Conservation (phyloP, 2,113 vertebrate species). For the Odocoileus virginianus region DNA sequence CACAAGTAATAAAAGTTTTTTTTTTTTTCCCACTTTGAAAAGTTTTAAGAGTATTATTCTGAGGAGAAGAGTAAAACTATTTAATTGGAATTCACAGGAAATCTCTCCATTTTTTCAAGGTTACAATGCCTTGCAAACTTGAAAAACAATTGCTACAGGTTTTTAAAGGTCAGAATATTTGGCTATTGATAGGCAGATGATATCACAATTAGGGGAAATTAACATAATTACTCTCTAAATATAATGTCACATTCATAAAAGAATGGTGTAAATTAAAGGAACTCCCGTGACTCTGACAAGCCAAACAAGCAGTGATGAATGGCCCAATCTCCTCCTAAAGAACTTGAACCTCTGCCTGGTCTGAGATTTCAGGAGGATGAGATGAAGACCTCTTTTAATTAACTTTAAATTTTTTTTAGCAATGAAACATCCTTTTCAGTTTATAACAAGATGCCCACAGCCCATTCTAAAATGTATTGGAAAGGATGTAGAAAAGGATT, state of each 20-base stretch:
- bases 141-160: slow-evolving; percentile 20
- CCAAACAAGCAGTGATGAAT: background rate
- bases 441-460: background rate
- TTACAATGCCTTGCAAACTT: background rate
- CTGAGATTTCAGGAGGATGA: background rate
- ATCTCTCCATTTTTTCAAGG: background rate
- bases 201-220: slow-evolving; percentile 42
- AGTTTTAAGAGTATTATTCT: background rate
- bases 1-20: background rate
- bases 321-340: background rate
- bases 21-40: background rate
- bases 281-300: background rate
- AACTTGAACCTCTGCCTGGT: background rate
- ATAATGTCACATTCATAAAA: slow-evolving; percentile 45
- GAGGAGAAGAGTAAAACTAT: background rate
- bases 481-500: background rate
- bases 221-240: slow-evolving; percentile 37
- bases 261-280: background rate
- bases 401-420: background rate
- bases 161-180: slow-evolving; percentile 34
- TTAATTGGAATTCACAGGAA: background rate
- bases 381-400: background rate
- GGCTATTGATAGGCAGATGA: background rate
- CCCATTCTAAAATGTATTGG: background rate
- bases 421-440: background rate